Evolutionary conservation across 2,888 invertebrate species (phyloP), one percentile per base, ranked within the genome.

Genomic region (Latheticus oryzae): DNA sequence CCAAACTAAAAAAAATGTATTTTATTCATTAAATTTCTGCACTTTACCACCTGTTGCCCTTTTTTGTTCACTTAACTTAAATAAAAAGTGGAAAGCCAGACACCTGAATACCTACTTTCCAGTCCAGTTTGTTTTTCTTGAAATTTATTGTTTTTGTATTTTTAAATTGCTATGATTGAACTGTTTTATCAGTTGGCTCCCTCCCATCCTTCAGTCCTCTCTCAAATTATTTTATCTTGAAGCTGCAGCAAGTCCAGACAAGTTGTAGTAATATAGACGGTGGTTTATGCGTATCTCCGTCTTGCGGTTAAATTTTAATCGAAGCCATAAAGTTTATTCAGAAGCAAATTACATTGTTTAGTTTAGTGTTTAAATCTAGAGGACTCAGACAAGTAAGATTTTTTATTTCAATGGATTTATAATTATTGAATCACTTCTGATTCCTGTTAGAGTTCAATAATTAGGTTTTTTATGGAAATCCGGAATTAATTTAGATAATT

Each of bases 31-130:
- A 17, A 33, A 33, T 33, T 28, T 33, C 2, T 33, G 12, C 7
- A 5, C 37, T 13, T 19, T 5, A 26, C 7, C 45, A 45, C 45
- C 45, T 45, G 45, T 45, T 45, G 45, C 32, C 21, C 9, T 19
- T 12, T 32, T 43, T 9, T 30, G 7, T 9, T 32, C 12, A 33
- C n/a, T 33, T 16, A 5, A 8, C 7, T 33, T n/a, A 1, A 4
- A 5, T n/a, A 21, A 32, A 45, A 45, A 21, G 11, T 32, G 19
- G 9, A 45, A 30, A 19, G 19, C 40, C 15, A 38, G 45, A 16
- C 43, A 30, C 45, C 30, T 45, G 1, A 23, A 42, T 45, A 45
- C 45, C 45, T 33, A 45, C 21, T 45, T 45, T 28, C 15, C 32
- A 30, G 12, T 28, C 15, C 32, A 30, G 12, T 9, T 5, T 43